Conservation (phyloP, 1,140 invertebrate genomes). For the Drosophila burlai region DNA sequence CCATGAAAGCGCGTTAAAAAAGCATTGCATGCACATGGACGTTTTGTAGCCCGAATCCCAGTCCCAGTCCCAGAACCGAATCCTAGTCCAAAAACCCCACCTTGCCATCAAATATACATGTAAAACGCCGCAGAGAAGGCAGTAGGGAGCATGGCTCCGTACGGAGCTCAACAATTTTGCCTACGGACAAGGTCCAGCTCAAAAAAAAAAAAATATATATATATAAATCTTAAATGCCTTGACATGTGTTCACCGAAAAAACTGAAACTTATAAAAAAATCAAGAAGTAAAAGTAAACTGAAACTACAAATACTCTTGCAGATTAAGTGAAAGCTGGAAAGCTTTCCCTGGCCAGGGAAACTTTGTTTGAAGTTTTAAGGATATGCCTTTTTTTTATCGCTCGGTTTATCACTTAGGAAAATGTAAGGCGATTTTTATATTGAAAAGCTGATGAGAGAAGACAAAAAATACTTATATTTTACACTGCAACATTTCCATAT, state of each 20-base stretch:
- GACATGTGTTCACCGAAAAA: conserved; percentile 74
- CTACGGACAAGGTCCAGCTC: conserved; percentile 13
- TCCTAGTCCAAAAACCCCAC: conserved; percentile 6
- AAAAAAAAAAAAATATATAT: conserved; percentile 14
- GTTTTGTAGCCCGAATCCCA: conserved; percentile 19
- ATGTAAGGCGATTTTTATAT: neutral
- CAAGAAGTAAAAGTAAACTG: conserved; percentile 18
- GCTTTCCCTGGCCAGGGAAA: neutral
- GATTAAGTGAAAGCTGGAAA: conserved; percentile 19
- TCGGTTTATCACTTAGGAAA: neutral
- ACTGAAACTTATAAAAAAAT: conserved; percentile 49
- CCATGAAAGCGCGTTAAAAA: conserved; percentile 72
- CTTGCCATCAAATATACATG: conserved; percentile 54
- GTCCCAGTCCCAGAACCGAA: neutral
- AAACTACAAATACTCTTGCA: conserved; percentile 17
- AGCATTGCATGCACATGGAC: conserved; percentile 53
- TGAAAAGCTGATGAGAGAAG: neutral
- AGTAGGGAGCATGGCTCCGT: neutral
- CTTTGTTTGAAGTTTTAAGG: conserved; percentile 1
- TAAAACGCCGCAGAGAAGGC: conserved; percentile 47
- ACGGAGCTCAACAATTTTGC: conserved; percentile 47
- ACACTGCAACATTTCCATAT: neutral
- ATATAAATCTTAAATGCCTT: conserved; percentile 74
- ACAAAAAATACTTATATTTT: neutral
- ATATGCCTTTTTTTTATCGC: neutral